Percentiles rank a stretch among this genome's conserved stretches.
These are phyloP conservation scores for Drosophila pruinosa DNA, from an alignment of 1,140 invertebrate species.

Conservation along the genomic window DNA sequence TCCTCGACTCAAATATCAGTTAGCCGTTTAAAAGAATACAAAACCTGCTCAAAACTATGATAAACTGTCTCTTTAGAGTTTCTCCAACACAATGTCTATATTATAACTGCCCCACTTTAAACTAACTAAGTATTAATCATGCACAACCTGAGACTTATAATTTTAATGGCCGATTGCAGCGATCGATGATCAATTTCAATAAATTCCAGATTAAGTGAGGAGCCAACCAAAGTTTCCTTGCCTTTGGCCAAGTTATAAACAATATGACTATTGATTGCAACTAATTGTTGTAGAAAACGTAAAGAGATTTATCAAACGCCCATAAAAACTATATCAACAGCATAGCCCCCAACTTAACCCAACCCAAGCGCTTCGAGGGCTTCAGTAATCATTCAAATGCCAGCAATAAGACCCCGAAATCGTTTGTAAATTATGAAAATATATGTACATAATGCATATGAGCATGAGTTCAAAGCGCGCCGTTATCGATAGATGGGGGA, in stretches of 20 bases:
- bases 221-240: conserved; percentile 8
- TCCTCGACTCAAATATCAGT: background rate
- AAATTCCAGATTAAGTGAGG: background rate
- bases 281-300: conserved; percentile 73
- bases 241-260: conserved; percentile 46
- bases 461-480: conserved; percentile 70
- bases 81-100: background rate
- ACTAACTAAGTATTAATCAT: conserved; percentile 19
- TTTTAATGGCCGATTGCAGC: conserved; percentile 8
- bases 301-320: conserved; percentile 78
- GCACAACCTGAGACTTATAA: conserved; percentile 13
- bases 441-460: conserved; percentile 77
- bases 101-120: conserved; percentile 10
- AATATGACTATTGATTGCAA: conserved; percentile 76
- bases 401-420: conserved; percentile 60
- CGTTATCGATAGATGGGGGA: conserved; percentile 34
- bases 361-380: conserved; percentile 40
- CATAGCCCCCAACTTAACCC: conserved; percentile 39
- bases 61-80: background rate
- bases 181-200: conserved; percentile 22
- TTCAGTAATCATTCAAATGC: conserved; percentile 69
- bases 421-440: conserved; percentile 80
- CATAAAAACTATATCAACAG: conserved; percentile 77
- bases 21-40: background rate
- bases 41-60: background rate